Percentiles rank a stretch among this genome's conserved stretches.
phyloP scores from a whole-genome alignment of 2,113 vertebrate species.

The Heptranchias perlo region DNA sequence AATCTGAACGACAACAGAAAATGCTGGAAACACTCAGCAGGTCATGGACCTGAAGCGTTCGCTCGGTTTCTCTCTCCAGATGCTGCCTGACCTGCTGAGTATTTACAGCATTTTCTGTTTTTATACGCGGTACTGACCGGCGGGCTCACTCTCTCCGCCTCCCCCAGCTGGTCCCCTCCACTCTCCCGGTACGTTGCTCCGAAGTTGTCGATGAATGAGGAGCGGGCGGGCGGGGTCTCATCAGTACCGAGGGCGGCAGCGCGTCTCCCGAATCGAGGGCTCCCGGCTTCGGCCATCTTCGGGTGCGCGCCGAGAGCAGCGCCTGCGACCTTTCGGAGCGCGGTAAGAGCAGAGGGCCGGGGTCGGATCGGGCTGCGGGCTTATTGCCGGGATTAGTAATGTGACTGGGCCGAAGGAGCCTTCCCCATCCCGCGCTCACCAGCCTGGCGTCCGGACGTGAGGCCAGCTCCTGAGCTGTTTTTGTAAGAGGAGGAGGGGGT shows the following conservation, averaged over 20 bases:
- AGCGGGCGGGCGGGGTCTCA: neutral
- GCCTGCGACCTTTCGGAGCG: no score
- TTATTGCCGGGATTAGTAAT: conserved; percentile 43
- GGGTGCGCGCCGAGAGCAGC: neutral
- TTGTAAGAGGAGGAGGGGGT: no score
- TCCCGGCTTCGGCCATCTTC: conserved; percentile 16
- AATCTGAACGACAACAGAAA: no score
- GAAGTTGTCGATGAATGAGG: neutral
- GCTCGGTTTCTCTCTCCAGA: no score
- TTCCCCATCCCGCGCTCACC: neutral
- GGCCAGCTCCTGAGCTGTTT: neutral
- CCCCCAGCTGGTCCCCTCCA: neutral
- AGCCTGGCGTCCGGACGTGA: neutral
- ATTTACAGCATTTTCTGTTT: no score
- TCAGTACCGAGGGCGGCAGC: neutral
- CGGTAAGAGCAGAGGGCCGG: no score
- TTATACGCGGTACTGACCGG: conserved; percentile 40
- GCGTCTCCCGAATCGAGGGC: neutral
- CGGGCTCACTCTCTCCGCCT: no score
- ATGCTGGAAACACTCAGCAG: no score
- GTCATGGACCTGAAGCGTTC: no score
- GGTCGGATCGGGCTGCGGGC: no score
- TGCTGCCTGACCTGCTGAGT: no score
- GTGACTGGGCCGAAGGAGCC: conserved; percentile 44
- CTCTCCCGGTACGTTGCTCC: neutral